These are phyloP conservation scores for Gallinago media DNA, from an alignment of 2,113 vertebrate genomes.

Conservation along the genomic window DNA sequence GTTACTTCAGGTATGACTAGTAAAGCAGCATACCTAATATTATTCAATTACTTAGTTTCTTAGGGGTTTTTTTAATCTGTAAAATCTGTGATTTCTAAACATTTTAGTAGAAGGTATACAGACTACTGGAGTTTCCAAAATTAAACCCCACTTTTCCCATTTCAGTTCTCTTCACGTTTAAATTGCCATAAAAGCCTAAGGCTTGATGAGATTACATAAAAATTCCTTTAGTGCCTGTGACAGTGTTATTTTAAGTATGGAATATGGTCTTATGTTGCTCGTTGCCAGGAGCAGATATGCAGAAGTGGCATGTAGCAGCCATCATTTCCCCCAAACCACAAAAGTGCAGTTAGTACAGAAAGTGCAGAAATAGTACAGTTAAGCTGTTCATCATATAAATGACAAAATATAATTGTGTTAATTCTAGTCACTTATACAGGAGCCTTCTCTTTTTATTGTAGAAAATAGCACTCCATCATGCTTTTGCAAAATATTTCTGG, in stretches of 20 bases:
- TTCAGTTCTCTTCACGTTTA: background rate
- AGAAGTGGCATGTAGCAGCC: background rate
- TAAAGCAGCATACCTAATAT: background rate
- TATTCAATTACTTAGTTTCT: background rate
- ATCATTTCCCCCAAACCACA: background rate
- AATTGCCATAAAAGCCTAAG: background rate
- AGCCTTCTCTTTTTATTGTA: background rate
- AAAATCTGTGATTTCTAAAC: accelerated
- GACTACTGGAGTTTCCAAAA: background rate
- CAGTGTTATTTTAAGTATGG: background rate
- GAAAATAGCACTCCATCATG: background rate
- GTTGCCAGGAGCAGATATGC: background rate
- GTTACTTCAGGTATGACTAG: background rate
- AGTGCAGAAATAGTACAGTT: background rate
- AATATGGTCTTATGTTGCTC: background rate
- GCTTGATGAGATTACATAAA: too few relatives aligned
- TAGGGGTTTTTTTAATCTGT: accelerated
- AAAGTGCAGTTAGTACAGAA: background rate
- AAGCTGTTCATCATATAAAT: background rate
- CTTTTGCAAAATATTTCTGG: background rate
- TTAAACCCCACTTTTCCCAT: accelerated
- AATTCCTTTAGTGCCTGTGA: background rate
- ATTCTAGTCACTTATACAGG: background rate
- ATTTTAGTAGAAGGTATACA: accelerated
- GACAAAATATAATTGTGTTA: background rate